Percentiles rank a stretch among this genome's conserved stretches.
Evolutionary conservation across 2,113 vertebrate genomes (phyloP).

Genomic region (Macrotis lagotis): DNA sequence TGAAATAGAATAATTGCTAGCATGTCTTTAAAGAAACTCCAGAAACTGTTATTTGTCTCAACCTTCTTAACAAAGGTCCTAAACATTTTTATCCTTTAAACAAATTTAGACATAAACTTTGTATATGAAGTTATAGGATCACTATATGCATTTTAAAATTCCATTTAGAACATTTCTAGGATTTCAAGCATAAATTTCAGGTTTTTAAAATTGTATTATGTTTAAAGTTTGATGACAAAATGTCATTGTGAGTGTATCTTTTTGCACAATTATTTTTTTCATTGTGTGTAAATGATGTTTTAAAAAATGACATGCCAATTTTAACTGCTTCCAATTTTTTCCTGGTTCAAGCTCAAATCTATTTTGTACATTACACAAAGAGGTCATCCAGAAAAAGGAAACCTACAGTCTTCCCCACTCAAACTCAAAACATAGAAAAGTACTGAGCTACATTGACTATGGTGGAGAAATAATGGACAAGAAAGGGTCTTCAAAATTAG

Average conservation of each 20-base stretch:
- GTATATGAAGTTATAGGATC: neutral
- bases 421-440: neutral
- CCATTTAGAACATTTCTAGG: neutral
- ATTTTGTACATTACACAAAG: neutral
- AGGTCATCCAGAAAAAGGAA: neutral
- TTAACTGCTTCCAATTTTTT: neutral
- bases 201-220: neutral
- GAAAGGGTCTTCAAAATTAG: neutral
- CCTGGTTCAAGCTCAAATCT: neutral
- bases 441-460: neutral
- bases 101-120: neutral
- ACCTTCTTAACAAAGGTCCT: neutral
- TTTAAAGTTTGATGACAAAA: neutral
- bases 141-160: neutral
- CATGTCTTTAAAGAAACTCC: neutral
- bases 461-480: neutral
- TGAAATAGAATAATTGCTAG: neutral
- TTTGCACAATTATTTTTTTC: neutral
- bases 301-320: neutral
- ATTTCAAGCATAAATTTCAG: neutral
- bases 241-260: neutral
- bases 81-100: neutral
- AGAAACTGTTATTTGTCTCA: neutral
- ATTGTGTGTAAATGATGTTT: neutral
- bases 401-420: neutral